Evolutionary conservation across 2,797 vertebrate genomes (phyloP).

Genomic region (Cygnus olor): DNA sequence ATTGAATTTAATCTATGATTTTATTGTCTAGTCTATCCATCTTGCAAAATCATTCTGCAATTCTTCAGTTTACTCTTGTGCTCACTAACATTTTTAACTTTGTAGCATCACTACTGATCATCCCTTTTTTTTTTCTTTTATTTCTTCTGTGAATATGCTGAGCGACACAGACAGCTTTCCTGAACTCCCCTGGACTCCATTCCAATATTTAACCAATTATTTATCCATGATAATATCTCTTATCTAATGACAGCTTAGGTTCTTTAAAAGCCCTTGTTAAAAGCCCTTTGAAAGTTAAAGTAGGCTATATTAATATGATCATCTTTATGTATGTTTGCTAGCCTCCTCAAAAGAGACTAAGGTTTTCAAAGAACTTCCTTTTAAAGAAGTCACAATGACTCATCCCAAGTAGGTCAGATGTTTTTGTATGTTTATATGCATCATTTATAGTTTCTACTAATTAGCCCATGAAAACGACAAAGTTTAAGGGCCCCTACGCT

Average conservation of each 20-base stretch:
- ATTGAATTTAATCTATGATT: not conserved
- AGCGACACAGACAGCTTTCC: not conserved
- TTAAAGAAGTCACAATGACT: not conserved
- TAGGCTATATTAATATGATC: not conserved
- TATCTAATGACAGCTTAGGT: not conserved
- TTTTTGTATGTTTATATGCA: not conserved
- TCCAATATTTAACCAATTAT: not conserved
- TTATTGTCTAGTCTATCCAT: not conserved
- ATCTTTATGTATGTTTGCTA: not conserved
- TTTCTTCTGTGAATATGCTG: not conserved
- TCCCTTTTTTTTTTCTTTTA: not conserved
- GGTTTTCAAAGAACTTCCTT: not conserved
- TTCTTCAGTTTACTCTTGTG: not conserved
- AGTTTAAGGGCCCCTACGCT: not conserved
- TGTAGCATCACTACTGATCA: rapidly evolving
- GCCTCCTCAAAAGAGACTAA: not conserved
- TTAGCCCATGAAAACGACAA: not conserved
- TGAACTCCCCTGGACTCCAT: not conserved
- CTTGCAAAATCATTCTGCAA: not conserved
- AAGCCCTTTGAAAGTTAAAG: not conserved
- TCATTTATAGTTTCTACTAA: not conserved
- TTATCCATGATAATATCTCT: not conserved
- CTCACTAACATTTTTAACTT: not conserved
- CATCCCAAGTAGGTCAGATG: not conserved
- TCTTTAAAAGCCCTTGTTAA: not conserved